Evolutionary conservation across 1,140 invertebrate species (phyloP), one percentile per base, ranked within the genome.

Genomic region (Triops longicaudatus): DNA sequence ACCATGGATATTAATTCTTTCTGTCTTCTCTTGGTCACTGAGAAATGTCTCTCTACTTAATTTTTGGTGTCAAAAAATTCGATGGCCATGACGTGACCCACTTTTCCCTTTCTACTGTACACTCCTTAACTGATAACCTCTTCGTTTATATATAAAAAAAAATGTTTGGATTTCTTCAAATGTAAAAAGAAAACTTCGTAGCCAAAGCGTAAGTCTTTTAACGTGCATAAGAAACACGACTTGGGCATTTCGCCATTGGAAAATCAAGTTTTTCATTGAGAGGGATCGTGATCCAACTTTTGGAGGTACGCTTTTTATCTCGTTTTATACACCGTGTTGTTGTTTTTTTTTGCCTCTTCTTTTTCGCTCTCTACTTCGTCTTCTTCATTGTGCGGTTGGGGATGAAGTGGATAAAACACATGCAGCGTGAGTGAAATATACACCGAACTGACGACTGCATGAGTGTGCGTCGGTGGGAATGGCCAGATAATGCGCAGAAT

Each of bases 231-330:
- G 22, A 63, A 22, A 63, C 50, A 63, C 50, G 50, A 63, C 50
- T 63, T 22, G 50, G 50, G 50, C 50, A 63, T 63, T 63, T 17
- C 50, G 50, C 50, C 50, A 22, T 63, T 63, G 50, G 50, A 63
- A 63, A 63, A 63, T 63, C 50, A 63, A 63, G 50, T 63, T 63
- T 63, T 63, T 63, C 50, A 63, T 63, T 63, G 50, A 63, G 50
- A n/a, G 50, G 50, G 50, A 63, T 63, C 50, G 50, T 63, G 50
- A 63, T 63, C 50, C 50, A 63, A 63, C 50, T 63, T 63, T n/a
- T n/a, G 22, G 22, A 63, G 50, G 50, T 22, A 14, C 50, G 6
- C 50, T 63, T 63, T 37, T 63, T 63, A 63, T 63, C 50, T 63
- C n/a, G 1, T 63, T 14, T 63, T 63, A n/a, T n/a, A 63, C 50